A percentile compares a stretch with the other conserved stretches of the same genome.
Evolutionary conservation across 2,113 vertebrate species (phyloP).

Genomic region (Pseudopodoces humilis): DNA sequence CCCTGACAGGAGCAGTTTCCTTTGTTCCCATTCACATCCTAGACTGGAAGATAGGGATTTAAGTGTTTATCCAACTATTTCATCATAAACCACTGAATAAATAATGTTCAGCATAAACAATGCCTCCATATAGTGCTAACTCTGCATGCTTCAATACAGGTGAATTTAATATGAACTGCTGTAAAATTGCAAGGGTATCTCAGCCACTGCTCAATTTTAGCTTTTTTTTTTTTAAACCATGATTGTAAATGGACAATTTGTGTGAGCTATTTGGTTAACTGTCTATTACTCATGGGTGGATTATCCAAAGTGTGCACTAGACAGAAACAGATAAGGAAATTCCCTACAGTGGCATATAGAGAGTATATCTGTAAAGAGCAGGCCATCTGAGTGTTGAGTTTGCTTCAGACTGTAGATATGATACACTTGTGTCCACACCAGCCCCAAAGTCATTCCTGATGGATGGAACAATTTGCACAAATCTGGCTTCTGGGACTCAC

Average conservation of each 20-base stretch:
- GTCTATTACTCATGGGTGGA: background rate
- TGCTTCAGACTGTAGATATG: fast-evolving
- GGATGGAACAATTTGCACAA: background rate
- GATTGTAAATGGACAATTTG: background rate
- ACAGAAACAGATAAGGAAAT: background rate
- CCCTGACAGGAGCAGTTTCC: background rate
- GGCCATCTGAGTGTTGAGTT: background rate
- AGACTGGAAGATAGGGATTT: background rate
- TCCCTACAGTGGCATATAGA: fast-evolving
- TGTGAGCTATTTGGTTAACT: background rate
- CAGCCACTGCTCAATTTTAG: background rate
- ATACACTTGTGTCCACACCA: background rate
- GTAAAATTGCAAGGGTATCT: background rate
- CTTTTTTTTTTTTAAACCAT: background rate
- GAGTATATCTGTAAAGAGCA: background rate
- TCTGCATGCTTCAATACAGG: background rate
- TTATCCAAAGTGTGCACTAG: background rate
- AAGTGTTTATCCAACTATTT: constrained; percentile 6
- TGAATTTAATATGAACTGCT: background rate
- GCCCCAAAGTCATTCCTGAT: background rate
- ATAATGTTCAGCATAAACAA: background rate
- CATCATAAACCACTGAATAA: background rate
- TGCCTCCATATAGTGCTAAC: background rate
- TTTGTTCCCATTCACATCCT: background rate
- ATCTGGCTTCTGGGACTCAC: background rate